Base-by-base conservation (phyloP, 2,888 invertebrate genomes). In the Hypomecis punctinalis region DNA sequence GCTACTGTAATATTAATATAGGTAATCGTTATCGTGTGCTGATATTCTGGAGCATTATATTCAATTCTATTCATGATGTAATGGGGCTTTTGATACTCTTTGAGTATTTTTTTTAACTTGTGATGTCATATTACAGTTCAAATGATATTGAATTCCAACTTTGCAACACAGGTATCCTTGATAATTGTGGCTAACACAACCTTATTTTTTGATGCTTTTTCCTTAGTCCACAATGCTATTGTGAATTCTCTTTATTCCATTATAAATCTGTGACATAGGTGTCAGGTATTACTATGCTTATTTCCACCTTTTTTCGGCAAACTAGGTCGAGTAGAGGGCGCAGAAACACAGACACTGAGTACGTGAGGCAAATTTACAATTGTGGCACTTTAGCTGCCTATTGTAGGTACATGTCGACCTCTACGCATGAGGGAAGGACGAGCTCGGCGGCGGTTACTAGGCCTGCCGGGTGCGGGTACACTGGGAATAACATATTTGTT, bases 321-420 rank as follows among this genome's bases (percentile, higher is more conserved):
- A 76, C 59, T 79, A 77, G 79, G 81, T 76, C 78, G 68, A 51
- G 42, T 68, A 67, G 70, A 80, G 79, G 78, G 68, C 76, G 63
- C 45, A 51, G 68, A 70, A 67, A 70, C 72, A 73, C 75, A 75
- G 76, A 76, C 75, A 62, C 11, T 35, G 40, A 9, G 68, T 71
- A 80, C 80, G 81, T 80, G 81, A 76, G 70, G 53, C 47, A 75
- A 74, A 81, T 77, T 63, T 75, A 79, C 75, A 76, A 78, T 76
- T 70, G 75, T 73, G 47, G 52, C 43, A 46, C 33, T 61, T 57
- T 69, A 61, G 68, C 65, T 43, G 53, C 57, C 54, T 59, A 46
- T 59, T 59, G 58, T 48, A 56, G 61, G 55, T 59, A 56, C 43
- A 58, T 42, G 40, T 52, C 56, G 67, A 70, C 69, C 72, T 69